A percentile compares a stretch with the other conserved stretches of the same genome.
These are phyloP conservation scores for Sebastiscus tertius DNA, from an alignment of 2,797 vertebrate genomes.

Conservation along the genomic window DNA sequence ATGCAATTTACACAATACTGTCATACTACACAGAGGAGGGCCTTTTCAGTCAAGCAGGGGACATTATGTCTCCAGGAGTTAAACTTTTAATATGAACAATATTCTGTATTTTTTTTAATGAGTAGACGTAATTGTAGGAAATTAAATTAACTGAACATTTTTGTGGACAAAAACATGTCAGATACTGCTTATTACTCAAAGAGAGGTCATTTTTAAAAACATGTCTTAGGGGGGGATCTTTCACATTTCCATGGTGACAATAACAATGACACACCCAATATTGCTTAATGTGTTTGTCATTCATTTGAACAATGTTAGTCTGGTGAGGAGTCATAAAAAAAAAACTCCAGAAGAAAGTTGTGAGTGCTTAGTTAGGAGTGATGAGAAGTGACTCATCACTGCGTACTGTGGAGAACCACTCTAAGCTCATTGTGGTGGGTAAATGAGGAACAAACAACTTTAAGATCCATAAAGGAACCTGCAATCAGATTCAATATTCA, in stretches of 20 bases:
- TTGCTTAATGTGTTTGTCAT: constrained; percentile 15
- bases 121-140: not conserved
- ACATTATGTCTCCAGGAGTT: not conserved
- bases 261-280: constrained; percentile 12
- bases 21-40: not conserved
- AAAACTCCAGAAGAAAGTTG: not conserved
- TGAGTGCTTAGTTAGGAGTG: not conserved
- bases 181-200: not conserved
- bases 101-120: not conserved
- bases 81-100: not conserved
- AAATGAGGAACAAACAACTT: not conserved
- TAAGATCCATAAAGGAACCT: not conserved
- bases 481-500: not conserved
- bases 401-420: not conserved
- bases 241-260: constrained; percentile 15
- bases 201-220: not conserved
- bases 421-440: not conserved
- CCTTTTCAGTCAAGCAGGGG: not conserved
- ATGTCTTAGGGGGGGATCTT: not conserved
- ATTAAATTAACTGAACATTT: not conserved
- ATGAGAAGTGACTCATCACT: constrained; percentile 29
- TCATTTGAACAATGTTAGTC: not conserved
- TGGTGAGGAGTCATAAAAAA: not conserved
- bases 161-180: not conserved
- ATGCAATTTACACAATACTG: not conserved